Base-by-base conservation (phyloP, 2,888 invertebrate genomes). In the Melanargia galathea region DNA sequence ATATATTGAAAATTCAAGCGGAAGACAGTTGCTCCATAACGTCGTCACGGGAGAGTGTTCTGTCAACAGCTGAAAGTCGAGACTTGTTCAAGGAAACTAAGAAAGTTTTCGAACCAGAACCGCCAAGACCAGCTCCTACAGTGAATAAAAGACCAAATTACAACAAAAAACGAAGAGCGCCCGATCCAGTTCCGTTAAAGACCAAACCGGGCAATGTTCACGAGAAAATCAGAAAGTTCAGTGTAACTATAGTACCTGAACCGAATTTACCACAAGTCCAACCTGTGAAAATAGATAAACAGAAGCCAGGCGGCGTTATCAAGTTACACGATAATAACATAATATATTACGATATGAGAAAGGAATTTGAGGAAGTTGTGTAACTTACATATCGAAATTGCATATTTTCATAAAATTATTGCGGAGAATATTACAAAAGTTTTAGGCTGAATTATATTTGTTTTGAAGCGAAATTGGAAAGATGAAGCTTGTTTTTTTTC, bases 161-260 rank as follows among this genome's bases (percentile, higher is more conserved):
- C 69, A 30, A 70, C 8, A 68, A 65, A 60, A 70, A 70, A 20
- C 60, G 60, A 30, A 55, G 65, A 57, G 70, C 70, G 77, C 73
- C 77, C 69, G 1, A 68, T 76, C 43, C 77, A 70, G 67, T 76
- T 68, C 6, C 79, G 13, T 43, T 49, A 43, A 85, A 80, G 69
- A 75, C 79, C 2, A 79, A 83, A 24, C 74, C 79, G 52, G 88
- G 90, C 0, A 90, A 86, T 67, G 92, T 92, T 0, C 81, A 85
- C 40, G 90, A 91, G n/a, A 92, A 87, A 76, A 87, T 92, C 10
- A 86, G 83, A 67, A 87, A 83, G 68, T 92, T 92, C 65, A 84
- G 87, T 0, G 87, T 81, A 64, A 76, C 75, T 0, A 74, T 77
- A 2, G 75, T 78, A n/a, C 79, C 80, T 2, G 81, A 82, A 65